Conservation (phyloP, 2,888 invertebrate genomes). For the Proisotoma minuta region DNA sequence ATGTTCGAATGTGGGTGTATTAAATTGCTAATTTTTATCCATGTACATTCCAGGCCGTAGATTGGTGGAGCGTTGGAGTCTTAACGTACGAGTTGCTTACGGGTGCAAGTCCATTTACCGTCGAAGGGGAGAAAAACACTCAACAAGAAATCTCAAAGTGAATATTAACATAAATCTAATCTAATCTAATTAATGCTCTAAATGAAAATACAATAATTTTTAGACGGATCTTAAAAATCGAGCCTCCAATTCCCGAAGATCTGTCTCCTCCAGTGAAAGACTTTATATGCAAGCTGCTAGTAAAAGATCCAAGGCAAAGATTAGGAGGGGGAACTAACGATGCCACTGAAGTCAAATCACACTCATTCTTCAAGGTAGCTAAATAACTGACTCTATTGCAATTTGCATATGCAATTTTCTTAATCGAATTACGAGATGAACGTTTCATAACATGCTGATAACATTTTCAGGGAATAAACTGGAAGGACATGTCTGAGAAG, state of each 20-base stretch:
- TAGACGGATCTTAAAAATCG: conserved; percentile 77
- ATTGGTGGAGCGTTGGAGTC: conserved; percentile 97
- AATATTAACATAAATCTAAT: background rate
- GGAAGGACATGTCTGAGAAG: conserved; percentile 74
- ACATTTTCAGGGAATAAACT: conserved; percentile 62
- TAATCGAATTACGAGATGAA: background rate
- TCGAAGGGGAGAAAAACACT: conserved; percentile 87
- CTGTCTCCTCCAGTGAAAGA: conserved; percentile 70
- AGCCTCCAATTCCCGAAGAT: conserved; percentile 81
- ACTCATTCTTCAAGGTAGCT: conserved; percentile 75
- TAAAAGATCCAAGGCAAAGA: conserved; percentile 82
- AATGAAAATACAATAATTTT: conserved; percentile 21
- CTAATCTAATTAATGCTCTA: background rate
- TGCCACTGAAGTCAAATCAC: conserved; percentile 82
- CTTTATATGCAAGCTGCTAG: conserved; percentile 74
- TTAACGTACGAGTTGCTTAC: conserved; percentile 92
- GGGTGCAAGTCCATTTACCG: conserved; percentile 95
- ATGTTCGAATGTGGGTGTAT: too few species aligned
- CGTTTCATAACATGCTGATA: background rate
- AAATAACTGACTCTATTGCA: background rate
- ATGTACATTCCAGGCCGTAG: conserved; percentile 37
- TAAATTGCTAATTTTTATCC: too few species aligned
- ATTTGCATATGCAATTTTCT: background rate
- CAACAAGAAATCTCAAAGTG: conserved; percentile 87
- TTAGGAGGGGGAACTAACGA: conserved; percentile 80